Conservation (phyloP, 2,888 invertebrate genomes). For the Dynastes grantii region DNA sequence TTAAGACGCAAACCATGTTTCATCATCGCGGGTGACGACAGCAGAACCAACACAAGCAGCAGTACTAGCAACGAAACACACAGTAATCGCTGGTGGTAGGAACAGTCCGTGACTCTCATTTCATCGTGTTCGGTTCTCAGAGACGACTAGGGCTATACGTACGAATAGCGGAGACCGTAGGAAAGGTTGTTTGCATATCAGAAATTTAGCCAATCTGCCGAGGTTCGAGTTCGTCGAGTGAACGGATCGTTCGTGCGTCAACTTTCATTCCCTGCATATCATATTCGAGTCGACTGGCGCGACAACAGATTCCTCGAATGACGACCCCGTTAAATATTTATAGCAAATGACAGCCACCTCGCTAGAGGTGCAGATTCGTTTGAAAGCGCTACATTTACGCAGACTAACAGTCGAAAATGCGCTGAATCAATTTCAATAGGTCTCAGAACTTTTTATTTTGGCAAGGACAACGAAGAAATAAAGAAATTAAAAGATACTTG, state of each 20-base stretch:
- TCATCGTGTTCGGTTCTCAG: background rate
- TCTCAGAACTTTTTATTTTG: too few species aligned
- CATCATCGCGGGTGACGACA: constrained; percentile 62
- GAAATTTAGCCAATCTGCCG: constrained; percentile 55
- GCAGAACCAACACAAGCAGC: background rate
- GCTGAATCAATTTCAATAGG: too few species aligned
- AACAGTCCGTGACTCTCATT: constrained; percentile 22
- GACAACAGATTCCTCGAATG: background rate
- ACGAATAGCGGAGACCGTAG: background rate
- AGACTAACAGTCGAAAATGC: too few species aligned
- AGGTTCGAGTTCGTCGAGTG: background rate
- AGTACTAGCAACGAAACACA: background rate
- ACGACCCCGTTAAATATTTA: too few species aligned
- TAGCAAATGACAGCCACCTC: too few species aligned
- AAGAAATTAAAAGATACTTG: too few species aligned
- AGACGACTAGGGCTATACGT: background rate
- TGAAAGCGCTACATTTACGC: too few species aligned
- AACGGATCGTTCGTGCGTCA: constrained; percentile 58
- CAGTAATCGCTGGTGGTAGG: background rate
- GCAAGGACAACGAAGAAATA: too few species aligned
- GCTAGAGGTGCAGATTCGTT: too few species aligned
- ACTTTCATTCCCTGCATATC: constrained; percentile 58
- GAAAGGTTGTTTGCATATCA: constrained; percentile 58
- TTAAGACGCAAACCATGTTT: constrained; percentile 71
- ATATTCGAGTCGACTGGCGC: constrained; percentile 47